Base-by-base conservation (phyloP, 2,113 vertebrate genomes). In the Oxyruncus cristatus region DNA sequence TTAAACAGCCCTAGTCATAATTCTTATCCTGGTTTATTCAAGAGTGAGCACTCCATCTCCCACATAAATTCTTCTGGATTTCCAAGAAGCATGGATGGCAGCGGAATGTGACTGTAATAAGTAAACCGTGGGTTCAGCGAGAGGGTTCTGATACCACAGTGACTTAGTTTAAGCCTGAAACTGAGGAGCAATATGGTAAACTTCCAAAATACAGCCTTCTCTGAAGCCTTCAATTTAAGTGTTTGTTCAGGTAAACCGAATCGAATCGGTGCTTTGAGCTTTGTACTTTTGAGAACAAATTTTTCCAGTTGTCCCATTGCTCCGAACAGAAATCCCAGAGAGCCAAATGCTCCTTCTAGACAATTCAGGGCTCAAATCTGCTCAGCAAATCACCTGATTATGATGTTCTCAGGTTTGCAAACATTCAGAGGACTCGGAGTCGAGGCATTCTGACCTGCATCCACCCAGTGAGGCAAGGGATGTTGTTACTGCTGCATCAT, bases 51-150 rank as follows among this genome's bases (percentile, higher is more conserved):
- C 62, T 93, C 70, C 53, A 62, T 82, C 93, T 79, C 78, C 81
- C 67, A 83, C 74, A 90, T 55, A 94, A 97, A 92, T 89, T 94
- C 44, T 88, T 93, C 58, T 88, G 84, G 77, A 89, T 95, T 96
- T 95, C 81, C 93, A 91, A 52, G 92, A 79, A 93, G 72, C 59
- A 78, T 5, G 61, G 77, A 78, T 89, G 67, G 52, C 92, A 85
- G 74, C 52, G 94, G 87, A 82, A 85, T 88, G 85, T 73, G 78
- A 65, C 85, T 79, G 42, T 62, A 89, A 75, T 67, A 85, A 78
- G 66, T 7, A 89, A 96, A 91, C 37, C 1, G 16, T 72, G 89
- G 56, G 46, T 72, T 95, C 85, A 70, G 77, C 62, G 77, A 85
- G 77, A 89, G 73, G 44, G 41, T 89, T 92, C 77, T 91, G 47